These are phyloP conservation scores for Prosapia bicincta DNA, from an alignment of 2,888 invertebrate species.

Conservation along the genomic window DNA sequence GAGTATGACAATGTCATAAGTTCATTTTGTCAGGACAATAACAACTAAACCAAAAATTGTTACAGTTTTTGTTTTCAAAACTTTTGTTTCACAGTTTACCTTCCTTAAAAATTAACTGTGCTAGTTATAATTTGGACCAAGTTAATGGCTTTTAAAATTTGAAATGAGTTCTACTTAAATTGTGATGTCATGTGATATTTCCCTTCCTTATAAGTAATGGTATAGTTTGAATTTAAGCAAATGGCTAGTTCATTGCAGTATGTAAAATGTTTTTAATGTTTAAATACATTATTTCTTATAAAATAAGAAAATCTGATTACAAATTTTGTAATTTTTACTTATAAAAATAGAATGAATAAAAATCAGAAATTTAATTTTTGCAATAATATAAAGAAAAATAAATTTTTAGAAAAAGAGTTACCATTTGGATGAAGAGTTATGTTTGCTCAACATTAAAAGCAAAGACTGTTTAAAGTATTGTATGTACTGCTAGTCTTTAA, in stretches of 20 bases:
- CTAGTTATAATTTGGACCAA: not conserved
- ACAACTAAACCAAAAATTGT: constrained; percentile 22
- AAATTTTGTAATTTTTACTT: too few relatives aligned
- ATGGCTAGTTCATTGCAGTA: too few relatives aligned
- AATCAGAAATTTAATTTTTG: not conserved
- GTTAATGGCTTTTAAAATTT: not conserved
- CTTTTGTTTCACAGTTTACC: not conserved
- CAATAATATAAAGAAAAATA: not conserved
- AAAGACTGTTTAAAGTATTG: not conserved
- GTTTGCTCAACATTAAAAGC: not conserved
- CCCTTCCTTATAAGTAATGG: not conserved
- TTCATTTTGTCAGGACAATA: constrained; percentile 54
- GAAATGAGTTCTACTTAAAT: not conserved
- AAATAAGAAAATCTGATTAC: not conserved
- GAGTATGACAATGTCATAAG: constrained; percentile 75
- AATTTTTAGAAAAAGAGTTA: not conserved
- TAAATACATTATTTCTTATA: not conserved
- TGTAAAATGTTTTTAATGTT: not conserved
- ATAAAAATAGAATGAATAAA: too few relatives aligned
- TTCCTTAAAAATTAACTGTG: not conserved
- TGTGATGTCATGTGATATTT: constrained; percentile 2
- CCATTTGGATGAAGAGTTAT: not conserved
- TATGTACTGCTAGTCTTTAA: not conserved
- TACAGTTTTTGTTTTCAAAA: not conserved
- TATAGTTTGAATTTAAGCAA: too few relatives aligned